Percentiles rank a stretch among this genome's conserved stretches.
phyloP scores from a whole-genome alignment of 2,888 invertebrate species.

The Cheilosia soror region DNA sequence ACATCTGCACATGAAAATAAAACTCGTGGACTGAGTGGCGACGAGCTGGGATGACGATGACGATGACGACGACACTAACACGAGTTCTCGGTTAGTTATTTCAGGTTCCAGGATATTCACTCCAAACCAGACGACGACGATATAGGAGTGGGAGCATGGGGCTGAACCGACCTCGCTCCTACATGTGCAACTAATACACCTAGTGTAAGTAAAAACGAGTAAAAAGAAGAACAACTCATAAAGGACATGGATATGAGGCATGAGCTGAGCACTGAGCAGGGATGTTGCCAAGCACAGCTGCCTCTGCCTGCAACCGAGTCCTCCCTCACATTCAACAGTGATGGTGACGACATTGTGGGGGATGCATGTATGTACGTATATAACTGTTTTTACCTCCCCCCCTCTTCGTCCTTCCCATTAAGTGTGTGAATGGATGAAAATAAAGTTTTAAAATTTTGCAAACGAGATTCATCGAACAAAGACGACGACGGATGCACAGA shows the following conservation, averaged over 20 bases:
- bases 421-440: constrained; percentile 56
- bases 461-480: constrained; percentile 72
- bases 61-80: constrained; percentile 64
- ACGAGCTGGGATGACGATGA: constrained; percentile 6
- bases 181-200: constrained; percentile 44
- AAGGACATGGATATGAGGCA: constrained; percentile 59
- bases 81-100: constrained; percentile 72
- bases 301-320: not conserved
- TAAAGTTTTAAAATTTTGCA: constrained; percentile 72
- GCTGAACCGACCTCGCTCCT: constrained; percentile 7
- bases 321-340: constrained; percentile 51
- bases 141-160: constrained; percentile 1
- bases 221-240: not conserved
- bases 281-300: constrained; percentile 59
- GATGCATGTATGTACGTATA: not conserved
- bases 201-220: constrained; percentile 40
- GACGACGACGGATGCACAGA: not conserved
- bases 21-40: constrained; percentile 5
- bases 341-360: constrained; percentile 9
- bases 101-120: constrained; percentile 66
- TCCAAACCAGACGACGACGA: constrained; percentile 53
- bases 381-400: not conserved
- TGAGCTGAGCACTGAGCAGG: constrained; percentile 23
- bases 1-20: constrained; percentile 62
- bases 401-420: constrained; percentile 3